Evolutionary conservation across 2,888 invertebrate species (phyloP), one percentile per base, ranked within the genome.

Genomic region (Odiellus spinosus): DNA sequence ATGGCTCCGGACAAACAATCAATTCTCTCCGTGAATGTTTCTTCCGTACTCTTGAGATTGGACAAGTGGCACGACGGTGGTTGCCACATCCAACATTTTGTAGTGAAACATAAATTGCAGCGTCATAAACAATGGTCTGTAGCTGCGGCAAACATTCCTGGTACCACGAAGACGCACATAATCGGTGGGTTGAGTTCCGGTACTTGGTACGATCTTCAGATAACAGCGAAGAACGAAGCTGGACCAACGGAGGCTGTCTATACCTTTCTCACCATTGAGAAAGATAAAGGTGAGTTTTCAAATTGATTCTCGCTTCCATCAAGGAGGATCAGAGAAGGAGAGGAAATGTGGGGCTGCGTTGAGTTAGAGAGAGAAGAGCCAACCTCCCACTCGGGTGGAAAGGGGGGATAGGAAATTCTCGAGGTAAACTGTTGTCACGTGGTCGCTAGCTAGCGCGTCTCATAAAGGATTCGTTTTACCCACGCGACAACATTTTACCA

Each of bases 1-100:
- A 82, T 87, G 39, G 78, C 85, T 48, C 91, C 93, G 0, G 82
- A 85, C 64, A 88, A 88, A 48, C 78, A 81, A 3, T 79, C 85
- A 64, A 85, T 93, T 65, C 82, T 95, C 64, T 83, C 85, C 63
- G 84, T 87, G 1, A 87, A 87, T 20, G 82, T 86, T n/a, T 87
- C 86, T 53, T 88, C 86, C 57, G 85, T 91, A 44, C 86, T 85
- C 2, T 73, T 95, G 54, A 88, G 88, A 63, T 75, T 95, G 57
- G 82, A 79, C 61, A 81, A 88, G 52, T 95, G 93, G 93, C 80
- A 82, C 48, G 58, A 58, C n/a, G 60, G 61, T 14, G 63, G 63
- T 14, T 67, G 67, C 53, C 61, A 63, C 8, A 62, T 67, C 53
- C 56, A 54, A 10, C 59, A 58, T 33, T 65, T 59, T 53, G 61